These are phyloP conservation scores for Hapalemur alaotrensis DNA, from an alignment of 2,797 vertebrate genomes.

Conservation along the genomic window DNA sequence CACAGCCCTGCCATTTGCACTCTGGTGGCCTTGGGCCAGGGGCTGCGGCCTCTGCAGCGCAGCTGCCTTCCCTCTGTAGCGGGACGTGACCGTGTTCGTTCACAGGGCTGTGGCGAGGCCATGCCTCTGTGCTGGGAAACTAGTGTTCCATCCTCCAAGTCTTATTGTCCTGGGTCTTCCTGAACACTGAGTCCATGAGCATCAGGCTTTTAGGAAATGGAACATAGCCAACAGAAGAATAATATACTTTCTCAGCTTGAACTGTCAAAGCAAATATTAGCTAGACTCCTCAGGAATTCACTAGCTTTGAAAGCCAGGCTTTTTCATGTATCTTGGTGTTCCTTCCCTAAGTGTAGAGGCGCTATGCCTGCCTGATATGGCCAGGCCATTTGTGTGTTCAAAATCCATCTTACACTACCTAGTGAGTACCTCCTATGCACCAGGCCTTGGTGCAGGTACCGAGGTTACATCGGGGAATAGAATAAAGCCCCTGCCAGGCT, in stretches of 20 bases:
- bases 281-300: background rate
- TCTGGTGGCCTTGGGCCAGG: no score
- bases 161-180: background rate
- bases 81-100: background rate
- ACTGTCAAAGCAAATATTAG: background rate
- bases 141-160: background rate
- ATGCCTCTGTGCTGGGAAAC: background rate
- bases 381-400: background rate
- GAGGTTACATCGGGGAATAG: no score
- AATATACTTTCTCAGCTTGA: background rate
- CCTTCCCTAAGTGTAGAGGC: background rate
- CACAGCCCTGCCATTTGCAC: no score
- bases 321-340: background rate
- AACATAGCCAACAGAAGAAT: background rate
- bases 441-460: background rate
- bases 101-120: fast-evolving
- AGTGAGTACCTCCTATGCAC: background rate
- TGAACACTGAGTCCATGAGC: background rate
- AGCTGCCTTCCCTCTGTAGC: background rate
- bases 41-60: background rate
- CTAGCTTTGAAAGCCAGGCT: background rate
- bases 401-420: fast-evolving
- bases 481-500: background rate
- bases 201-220: background rate
- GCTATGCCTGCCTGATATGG: fast-evolving